Evolutionary conservation across 2,797 vertebrate genomes (phyloP).

Genomic region (Podarcis lilfordi): DNA sequence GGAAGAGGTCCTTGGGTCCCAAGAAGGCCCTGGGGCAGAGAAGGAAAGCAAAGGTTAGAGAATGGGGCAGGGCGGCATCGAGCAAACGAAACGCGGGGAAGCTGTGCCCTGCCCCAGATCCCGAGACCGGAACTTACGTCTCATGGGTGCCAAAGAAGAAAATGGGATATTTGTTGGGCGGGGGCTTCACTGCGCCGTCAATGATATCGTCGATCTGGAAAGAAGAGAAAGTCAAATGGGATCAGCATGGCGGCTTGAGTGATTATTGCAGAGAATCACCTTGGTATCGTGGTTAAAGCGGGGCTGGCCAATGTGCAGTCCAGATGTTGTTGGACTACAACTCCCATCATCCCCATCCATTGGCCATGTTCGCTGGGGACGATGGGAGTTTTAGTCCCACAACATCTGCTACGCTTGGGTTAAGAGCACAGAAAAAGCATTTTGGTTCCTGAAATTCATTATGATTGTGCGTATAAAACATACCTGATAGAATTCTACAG

Average conservation of each 20-base stretch:
- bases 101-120: neutral
- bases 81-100: neutral
- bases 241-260: constrained; percentile 39
- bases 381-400: no score
- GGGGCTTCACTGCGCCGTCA: constrained; percentile 97
- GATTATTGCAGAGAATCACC: neutral
- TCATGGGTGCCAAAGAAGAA: constrained; percentile 99
- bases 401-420: no score
- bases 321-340: no score
- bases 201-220: constrained; percentile 95
- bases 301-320: no score
- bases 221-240: constrained; percentile 44
- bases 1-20: constrained; percentile 95
- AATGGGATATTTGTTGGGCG: constrained; percentile 98
- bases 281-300: no score
- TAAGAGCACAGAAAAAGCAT: no score
- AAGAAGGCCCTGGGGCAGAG: constrained; percentile 88
- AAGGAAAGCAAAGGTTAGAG: constrained; percentile 61
- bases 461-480: no score
- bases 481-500: no score
- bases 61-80: neutral
- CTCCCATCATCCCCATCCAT: no score
- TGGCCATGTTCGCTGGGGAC: no score
- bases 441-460: no score
- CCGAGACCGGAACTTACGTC: constrained; percentile 84